phyloP scores from a whole-genome alignment of 1,140 invertebrate genomes.

The Philopotamus ludificatus region DNA sequence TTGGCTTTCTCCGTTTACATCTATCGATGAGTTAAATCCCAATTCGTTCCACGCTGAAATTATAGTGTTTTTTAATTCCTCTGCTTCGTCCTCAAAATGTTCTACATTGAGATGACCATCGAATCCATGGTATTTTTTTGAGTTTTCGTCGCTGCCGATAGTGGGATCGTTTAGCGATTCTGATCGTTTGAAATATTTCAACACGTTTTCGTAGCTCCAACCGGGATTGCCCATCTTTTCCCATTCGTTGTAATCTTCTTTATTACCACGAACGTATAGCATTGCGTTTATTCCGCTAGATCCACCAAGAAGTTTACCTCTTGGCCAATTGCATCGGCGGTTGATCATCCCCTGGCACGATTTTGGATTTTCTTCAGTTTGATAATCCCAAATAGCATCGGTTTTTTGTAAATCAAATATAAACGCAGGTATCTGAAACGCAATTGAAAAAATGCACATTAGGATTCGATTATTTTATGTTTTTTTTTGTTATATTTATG shows the following conservation, averaged over 20 bases:
- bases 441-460: not conserved
- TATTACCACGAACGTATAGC: conserved; percentile 65
- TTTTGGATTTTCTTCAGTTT: conserved; percentile 53
- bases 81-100: conserved; percentile 43
- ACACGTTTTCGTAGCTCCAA: conserved; percentile 53
- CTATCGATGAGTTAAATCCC: conserved; percentile 62
- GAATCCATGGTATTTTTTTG: conserved; percentile 61
- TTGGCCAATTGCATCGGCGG: conserved; percentile 54
- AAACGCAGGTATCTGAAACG: conserved; percentile 21
- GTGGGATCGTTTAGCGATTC: conserved; percentile 68
- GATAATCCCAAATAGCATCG: conserved; percentile 58
- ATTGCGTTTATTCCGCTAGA: conserved; percentile 65
- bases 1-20: conserved; percentile 56
- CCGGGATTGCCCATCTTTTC: conserved; percentile 46
- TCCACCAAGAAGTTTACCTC: conserved; percentile 62
- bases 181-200: conserved; percentile 53
- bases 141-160: conserved; percentile 19
- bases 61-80: conserved; percentile 22
- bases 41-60: conserved; percentile 63
- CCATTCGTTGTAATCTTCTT: conserved; percentile 69
- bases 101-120: conserved; percentile 77
- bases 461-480: not conserved
- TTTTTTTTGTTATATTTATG: too few relatives aligned
- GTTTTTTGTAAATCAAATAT: conserved; percentile 37
- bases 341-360: conserved; percentile 46